Base-by-base conservation (phyloP, 1,140 invertebrate genomes). In the Drosophila cardini region DNA sequence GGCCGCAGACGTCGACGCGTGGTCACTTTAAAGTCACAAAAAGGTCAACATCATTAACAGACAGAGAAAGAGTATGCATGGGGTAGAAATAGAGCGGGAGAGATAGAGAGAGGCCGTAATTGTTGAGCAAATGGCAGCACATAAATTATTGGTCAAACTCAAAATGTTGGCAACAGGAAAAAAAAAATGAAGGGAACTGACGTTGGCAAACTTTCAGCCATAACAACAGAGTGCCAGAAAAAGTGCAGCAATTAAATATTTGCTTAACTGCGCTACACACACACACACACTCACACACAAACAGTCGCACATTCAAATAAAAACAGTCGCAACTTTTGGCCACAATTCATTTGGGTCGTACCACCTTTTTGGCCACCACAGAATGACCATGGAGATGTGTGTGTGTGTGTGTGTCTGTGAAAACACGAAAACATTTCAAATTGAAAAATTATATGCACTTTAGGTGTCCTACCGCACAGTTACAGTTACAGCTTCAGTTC, bases 371-470 rank as follows among this genome's bases (percentile, higher is more conserved):
- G 56, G 70, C 74, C 55, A 57, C 75, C 75, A 71, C 82, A 85
- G 60, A 85, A 67, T 78, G 71, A 50, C 62, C 62, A 18, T 52
- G 64, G 56, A 26, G 21, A 26, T 26, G 21, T 26, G 21, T 26
- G 21, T 26, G 21, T 26, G 21, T 26, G 21, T 60, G 56, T 65
- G 61, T 63, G 74, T 74, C 64, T 78, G 75, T 55, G 21, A 26
- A 26, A 26, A 64, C 67, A 63, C 65, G 65, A 60, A 26, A 82
- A 85, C 81, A 83, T 78, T 78, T 89, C 79, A 89, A 91, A 91
- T 91, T 91, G 89, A 91, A 91, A 91, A 91, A 91, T 91, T 91
- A 91, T 91, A 91, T 91, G 80, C 89, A 91, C 89, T 91, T 91
- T 91, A 91, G 89, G 89, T 91, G 79, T 70, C 68, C 68, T 52